Conservation (phyloP, 1,140 invertebrate species). For the Saccostrea cuccullata region DNA sequence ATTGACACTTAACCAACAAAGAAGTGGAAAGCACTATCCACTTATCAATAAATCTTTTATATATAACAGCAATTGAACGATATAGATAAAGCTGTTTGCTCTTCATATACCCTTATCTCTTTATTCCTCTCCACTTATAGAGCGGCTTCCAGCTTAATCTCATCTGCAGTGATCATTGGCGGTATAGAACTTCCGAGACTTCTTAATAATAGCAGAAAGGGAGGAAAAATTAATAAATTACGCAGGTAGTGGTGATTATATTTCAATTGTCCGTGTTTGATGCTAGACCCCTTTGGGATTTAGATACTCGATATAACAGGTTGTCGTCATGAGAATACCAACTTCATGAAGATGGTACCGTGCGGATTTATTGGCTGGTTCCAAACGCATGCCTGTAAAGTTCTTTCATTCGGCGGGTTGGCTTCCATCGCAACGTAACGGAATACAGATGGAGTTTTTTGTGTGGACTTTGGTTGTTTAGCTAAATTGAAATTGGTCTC, state of each 20-base stretch:
- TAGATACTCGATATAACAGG: conserved; percentile 14
- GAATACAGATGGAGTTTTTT: conserved; percentile 1
- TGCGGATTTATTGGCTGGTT: neutral
- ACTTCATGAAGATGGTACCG: neutral
- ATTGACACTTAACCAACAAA: neutral
- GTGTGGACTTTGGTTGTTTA: neutral
- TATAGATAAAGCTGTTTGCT: conserved; percentile 31
- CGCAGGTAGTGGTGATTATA: conserved; percentile 24
- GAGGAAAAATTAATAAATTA: conserved; percentile 20
- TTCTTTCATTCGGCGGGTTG: neutral
- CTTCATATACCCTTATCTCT: neutral
- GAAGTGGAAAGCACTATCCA: conserved; percentile 1
- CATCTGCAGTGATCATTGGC: neutral
- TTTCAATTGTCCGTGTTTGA: conserved; percentile 11
- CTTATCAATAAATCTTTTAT: conserved; percentile 27
- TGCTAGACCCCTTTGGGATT: neutral
- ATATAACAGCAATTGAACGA: conserved; percentile 27
- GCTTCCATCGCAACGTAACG: conserved; percentile 4
- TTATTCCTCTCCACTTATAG: conserved; percentile 12
- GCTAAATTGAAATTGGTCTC: neutral
- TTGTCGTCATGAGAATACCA: neutral
- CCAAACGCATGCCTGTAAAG: neutral
- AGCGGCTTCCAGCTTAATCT: neutral
- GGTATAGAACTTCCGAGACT: neutral
- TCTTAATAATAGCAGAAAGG: neutral